Percentiles rank a stretch among this genome's conserved stretches.
Conservation (phyloP, 2,797 vertebrate species). For the Malurus splendens region DNA sequence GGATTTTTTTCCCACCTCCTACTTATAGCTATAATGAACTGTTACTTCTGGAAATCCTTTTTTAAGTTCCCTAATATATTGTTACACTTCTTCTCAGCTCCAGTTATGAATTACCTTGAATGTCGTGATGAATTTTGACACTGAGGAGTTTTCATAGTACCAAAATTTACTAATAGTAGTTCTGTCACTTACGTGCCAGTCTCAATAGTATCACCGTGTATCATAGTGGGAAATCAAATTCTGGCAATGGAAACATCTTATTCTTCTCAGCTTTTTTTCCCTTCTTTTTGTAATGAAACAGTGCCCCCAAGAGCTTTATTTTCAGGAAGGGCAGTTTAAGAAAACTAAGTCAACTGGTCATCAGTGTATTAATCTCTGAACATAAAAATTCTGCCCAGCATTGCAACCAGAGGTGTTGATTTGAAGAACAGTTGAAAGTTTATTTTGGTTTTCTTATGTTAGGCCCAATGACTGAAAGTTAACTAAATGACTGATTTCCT, state of each 20-base stretch:
- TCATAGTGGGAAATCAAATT: neutral
- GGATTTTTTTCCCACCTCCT: neutral
- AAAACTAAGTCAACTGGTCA: neutral
- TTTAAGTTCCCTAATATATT: neutral
- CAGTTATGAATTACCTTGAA: neutral
- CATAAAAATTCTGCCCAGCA: neutral
- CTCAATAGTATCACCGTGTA: neutral
- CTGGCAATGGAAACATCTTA: neutral
- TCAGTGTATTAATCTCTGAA: neutral
- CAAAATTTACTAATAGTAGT: neutral
- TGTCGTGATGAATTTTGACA: neutral
- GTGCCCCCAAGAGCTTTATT: constrained; percentile 61
- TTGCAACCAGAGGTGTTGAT: neutral
- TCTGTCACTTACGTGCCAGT: neutral
- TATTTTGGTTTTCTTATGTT: neutral
- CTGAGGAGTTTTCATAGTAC: neutral
- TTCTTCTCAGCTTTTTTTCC: neutral
- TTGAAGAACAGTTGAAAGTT: neutral
- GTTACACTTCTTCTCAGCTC: neutral
- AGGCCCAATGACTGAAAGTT: neutral
- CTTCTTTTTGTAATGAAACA: constrained; percentile 33
- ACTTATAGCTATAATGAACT: neutral
- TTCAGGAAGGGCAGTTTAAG: neutral
- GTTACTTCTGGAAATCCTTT: neutral
- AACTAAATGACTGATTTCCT: neutral